Base-by-base conservation (phyloP, 2,797 vertebrate genomes). In the Natrix natrix region DNA sequence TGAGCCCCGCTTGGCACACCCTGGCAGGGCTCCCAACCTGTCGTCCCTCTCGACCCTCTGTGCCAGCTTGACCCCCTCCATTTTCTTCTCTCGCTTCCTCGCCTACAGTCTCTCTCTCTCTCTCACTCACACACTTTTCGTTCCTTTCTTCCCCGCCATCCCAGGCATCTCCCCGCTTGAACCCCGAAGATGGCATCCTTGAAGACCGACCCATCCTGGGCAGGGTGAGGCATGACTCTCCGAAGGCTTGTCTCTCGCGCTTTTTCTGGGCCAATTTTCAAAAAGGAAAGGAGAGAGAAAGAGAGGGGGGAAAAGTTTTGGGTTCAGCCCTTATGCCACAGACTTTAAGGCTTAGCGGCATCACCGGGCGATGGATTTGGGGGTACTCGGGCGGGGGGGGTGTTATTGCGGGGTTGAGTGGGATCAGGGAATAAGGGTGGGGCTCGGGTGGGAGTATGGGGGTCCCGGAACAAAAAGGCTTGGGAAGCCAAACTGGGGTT, bases 21-120 rank as follows among this genome's bases (percentile, higher is more conserved):
- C 90, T 91, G 92, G 92, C 92, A 93, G 87, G 66, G 32, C 56
- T 93, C 92, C 92, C 86, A 57, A 90, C 92, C 91, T 87, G 87
- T 54, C 69, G 93, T 91, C 93, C 93, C 57, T 93, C 90, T 93
- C 87, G 52, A n/a, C 90, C 90, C 90, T 91, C 57, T 7, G 93
- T 93, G 90, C 93, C 93, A 91, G 69, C 93, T 90, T 89, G 56
- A n/a, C 74, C 69, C 93, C 87, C 90, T 93, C 93, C 93, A 93
- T 93, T 93, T 93, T 93, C 87, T 93, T 89, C 57, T 59, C 66
- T 93, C 11, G 52, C 90, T 89, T 63, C 26, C 87, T 89, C 83
- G 91, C 87, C 93, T 93, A 90, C 69, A 22, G 48, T 87, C 56
- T 66, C 6, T 63, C 10, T 24, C 22, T n/a, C 14, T 54, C 52